Evolutionary conservation across 1,140 invertebrate species (phyloP), one percentile per base, ranked within the genome.

Genomic region (Drosophila santomea): DNA sequence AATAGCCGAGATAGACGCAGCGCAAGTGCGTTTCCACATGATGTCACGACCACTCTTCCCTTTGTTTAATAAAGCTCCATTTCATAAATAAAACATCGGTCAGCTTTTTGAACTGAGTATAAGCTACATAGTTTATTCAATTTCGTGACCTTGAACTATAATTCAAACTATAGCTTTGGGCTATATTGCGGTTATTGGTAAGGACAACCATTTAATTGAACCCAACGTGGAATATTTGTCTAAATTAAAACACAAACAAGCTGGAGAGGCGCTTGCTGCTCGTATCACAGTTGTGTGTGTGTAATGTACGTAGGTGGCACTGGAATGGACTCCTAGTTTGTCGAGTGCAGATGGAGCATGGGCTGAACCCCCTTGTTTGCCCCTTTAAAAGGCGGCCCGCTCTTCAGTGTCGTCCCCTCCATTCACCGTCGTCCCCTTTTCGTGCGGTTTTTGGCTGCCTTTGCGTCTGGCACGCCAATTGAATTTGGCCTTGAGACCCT

Each of bases 221-320:
- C 61, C 15, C 17, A 32, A n/a, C 10, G 8, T 41, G 36, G 74
- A 76, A 76, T 76, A 76, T 68, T 76, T 76, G 50, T 52, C 74
- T 76, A 76, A 28, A 50, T 25, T 43, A 55, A 68, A 66, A 68
- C 66, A 71, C 54, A 58, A 71, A 48, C 59, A 64, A 78, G 77
- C 75, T 66, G 48, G 61, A 56, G 68, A 44, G 74, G 51, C 71
- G 63, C 71, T 71, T 77, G 52, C 74, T 83, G 79, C 75, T 88
- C 71, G 60, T 86, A 86, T 86, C 82, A 86, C 82, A 86, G 82
- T 88, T 88, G 66, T 71, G 78, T 78, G 79, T 76, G 60, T 67
- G 75, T 45, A 45, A 45, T 77, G 60, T 62, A 50, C 54, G 60
- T 59, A 28, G 73, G 52, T 43, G 72, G 59, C 35, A 44, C 58